Base-by-base conservation (phyloP, 2,888 invertebrate genomes). In the Andrena bucephala region DNA sequence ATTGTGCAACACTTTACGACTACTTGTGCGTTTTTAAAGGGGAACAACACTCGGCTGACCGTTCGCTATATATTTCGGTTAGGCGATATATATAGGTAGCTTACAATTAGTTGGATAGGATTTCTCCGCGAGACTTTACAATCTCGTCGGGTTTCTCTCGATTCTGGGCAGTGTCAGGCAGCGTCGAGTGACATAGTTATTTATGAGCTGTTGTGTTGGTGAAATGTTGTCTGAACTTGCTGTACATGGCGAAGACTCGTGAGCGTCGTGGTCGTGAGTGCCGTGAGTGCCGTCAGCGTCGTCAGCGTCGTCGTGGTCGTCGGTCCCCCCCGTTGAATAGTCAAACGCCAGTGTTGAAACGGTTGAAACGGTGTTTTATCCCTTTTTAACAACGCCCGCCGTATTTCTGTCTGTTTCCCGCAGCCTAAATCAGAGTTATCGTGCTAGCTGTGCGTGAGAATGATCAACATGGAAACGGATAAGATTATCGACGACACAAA, bases 391-490 rank as follows among this genome's bases (percentile, higher is more conserved):
- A 74, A 73, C 69, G 6, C 67, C n/a, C 69, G 10, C 54, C 77
- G 48, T 78, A 59, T 73, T 63, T 57, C 10, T 52, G 74, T 48
- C 67, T 72, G 29, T 54, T 66, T 81, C 50, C 31, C 71, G 57
- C 68, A 50, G 71, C 50, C 63, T 54, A 50, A 60, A 77, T 65
- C 66, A 50, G 75, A 69, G 36, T 67, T 60, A 72, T 69, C 60
- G 70, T 77, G 73, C 59, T 73, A 73, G 80, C 74, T 65, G 76
- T 69, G 59, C 69, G 71, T 74, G 50, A 83, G 78, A 81, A 96
- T 97, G 96, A 96, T 96, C 95, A 97, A 97, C 96, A 98, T 98
- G 97, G 98, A 98, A 96, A 97, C 97, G 95, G 97, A 98, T 96
- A 97, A 97, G 96, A 96, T 97, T 95, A 96, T 97, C 95, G 97